Evolutionary conservation across 2,113 vertebrate genomes (phyloP), one percentile per base, ranked within the genome.

Genomic region (Takifugu bimaculatus): DNA sequence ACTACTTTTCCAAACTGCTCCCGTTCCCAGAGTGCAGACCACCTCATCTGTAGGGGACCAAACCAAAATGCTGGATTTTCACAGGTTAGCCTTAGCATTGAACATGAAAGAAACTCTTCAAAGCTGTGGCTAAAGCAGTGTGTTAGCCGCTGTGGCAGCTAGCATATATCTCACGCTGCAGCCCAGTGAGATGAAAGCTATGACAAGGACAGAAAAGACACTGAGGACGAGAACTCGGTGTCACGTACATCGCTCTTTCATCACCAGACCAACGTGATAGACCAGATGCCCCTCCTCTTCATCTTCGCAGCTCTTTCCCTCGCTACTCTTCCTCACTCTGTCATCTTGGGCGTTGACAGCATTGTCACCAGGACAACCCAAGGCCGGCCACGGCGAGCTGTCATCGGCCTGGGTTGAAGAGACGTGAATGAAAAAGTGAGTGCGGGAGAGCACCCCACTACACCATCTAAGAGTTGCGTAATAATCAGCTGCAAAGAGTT

Each of bases 1-100:
- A 95, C 92, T 60, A 97, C 95, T 88, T 93, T 94, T 54, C 93
- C 95, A 90, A 94, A 97, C n/a, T 64, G 95, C 92, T 67, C 95
- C 95, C 78, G 89, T 91, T 85, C 95, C 95, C 85, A 97, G 89
- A 29, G 90, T 93, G 1, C 87, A 88, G 57, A 95, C 86, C 63
- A 98, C 92, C 89, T 98, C 93, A 92, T 98, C 96, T 99, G 91
- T 0, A 0, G 25, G 26, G 29, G 20, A 77, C 20, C 63, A n/a
- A n/a, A 13, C n/a, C 45, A 48, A n/a, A 48, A 48, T n/a, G 6
- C 49, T 50, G 49, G 9, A 26, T 49, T n/a, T 49, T n/a, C 15
- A n/a, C 13, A 9, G 28, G 5, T 11, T 20, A 20, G 20, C 20
- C 20, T 10, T 39, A 39, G 9, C 35, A 1, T 20, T 20, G 20